phyloP scores from a whole-genome alignment of 2,113 vertebrate genomes.

The Ceyx margarethae region DNA sequence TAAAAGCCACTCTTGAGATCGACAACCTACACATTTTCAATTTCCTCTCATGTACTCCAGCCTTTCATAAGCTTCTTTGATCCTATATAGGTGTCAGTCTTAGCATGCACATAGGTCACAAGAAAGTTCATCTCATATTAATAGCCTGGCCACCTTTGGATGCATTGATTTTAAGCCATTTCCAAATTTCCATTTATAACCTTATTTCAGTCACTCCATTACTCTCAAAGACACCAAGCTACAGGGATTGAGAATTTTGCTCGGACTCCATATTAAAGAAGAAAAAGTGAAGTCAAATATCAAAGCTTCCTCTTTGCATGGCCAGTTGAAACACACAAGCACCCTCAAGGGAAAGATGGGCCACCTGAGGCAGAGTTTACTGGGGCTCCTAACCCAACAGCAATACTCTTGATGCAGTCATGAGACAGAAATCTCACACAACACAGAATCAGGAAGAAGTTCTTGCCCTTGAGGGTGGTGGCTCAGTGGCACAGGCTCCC shows the following conservation, averaged over 20 bases:
- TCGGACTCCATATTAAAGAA: background rate
- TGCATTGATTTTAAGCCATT: background rate
- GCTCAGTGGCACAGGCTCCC: too few relatives aligned
- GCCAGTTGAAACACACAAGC: accelerated
- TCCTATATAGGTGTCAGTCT: constrained; percentile 38
- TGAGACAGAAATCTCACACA: background rate
- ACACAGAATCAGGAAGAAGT: background rate
- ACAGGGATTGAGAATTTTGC: background rate
- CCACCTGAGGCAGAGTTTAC: background rate
- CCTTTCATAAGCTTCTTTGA: constrained; percentile 61
- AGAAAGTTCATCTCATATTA: constrained; percentile 39
- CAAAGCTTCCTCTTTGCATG: background rate
- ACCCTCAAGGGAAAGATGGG: background rate
- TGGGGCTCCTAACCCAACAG: background rate
- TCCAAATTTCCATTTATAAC: background rate
- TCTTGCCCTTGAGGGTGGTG: too few relatives aligned
- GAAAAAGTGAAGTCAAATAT: background rate
- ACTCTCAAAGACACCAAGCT: background rate
- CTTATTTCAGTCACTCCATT: background rate
- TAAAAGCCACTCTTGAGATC: constrained; percentile 61
- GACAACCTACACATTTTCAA: constrained; percentile 59
- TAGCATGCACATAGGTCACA: constrained; percentile 24
- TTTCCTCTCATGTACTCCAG: constrained; percentile 52
- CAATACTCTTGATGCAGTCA: background rate
- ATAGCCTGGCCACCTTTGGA: background rate